These are phyloP conservation scores for Peromyscus aztecus DNA, from an alignment of 2,797 vertebrate genomes.

Conservation along the genomic window DNA sequence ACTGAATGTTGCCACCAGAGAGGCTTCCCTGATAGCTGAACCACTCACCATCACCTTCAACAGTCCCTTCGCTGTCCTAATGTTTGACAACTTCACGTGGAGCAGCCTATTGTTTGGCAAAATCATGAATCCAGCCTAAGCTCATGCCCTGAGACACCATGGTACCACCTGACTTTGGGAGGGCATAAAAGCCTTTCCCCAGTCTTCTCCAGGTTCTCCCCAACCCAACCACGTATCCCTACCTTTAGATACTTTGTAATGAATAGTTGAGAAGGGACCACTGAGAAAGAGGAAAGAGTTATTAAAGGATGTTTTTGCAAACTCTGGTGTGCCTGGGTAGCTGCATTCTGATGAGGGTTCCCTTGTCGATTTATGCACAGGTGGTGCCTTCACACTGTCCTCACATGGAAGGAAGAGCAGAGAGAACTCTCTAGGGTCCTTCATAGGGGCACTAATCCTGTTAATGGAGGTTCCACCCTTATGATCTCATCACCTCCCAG, in stretches of 20 bases:
- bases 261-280: background rate
- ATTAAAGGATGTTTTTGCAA: background rate
- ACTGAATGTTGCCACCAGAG: constrained; percentile 83
- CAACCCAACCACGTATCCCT: background rate
- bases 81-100: constrained; percentile 89
- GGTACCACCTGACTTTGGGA: background rate
- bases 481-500: background rate
- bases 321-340: too few relatives aligned
- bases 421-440: background rate
- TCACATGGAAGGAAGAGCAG: background rate
- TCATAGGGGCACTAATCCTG: background rate
- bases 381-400: background rate
- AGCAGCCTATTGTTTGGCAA: constrained; percentile 85
- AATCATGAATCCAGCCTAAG: constrained; percentile 68
- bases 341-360: background rate
- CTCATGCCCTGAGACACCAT: rapidly evolving
- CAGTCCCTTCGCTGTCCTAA: constrained; percentile 92
- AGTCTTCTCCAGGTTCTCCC: background rate
- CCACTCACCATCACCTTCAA: constrained; percentile 88
- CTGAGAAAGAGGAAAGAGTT: background rate
- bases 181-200: background rate
- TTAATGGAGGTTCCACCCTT: background rate
- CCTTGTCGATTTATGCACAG: background rate
- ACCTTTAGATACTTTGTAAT: constrained; percentile 10
- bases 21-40: constrained; percentile 84